Evolutionary conservation across 2,113 vertebrate genomes (phyloP), one percentile per base, ranked within the genome.

Genomic region (Pimephales promelas): DNA sequence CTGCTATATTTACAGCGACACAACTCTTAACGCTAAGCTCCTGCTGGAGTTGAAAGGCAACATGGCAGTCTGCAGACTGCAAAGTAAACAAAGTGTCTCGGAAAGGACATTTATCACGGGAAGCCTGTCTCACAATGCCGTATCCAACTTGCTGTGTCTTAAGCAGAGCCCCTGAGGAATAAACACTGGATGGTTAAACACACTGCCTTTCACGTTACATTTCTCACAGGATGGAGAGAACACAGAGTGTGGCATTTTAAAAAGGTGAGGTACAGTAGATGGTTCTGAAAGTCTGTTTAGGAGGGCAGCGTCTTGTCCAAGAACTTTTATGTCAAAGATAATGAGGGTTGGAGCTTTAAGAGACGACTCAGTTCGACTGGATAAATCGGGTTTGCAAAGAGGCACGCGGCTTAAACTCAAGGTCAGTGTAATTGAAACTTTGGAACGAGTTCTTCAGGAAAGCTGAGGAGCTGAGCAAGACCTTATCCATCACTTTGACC

Each of bases 371-470:
- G 74, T 82, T 82, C 56, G 57, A 59, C 68, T 68, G 24, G 52
- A 79, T 85, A 59, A 83, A 88, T 83, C 71, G 72, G 57, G 49
- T 71, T 73, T 83, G 64, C 22, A 61, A 24, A n/a, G 20, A 75
- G 61, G 36, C n/a, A 61, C 8, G 26, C 56, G 3, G 43, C 66
- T 76, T 43, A 16, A 28, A 20, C 62, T 85, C 54, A 88, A 86
- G 87, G 87, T 88, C 85, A 83, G 70, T 45, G 81, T 88, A 86
- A 86, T 88, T 86, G 85, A 86, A 86, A 84, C 70, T 47, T n/a
- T 75, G 62, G 52, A 74, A 43, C 24, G 75, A 43, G 76, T 81
- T 79, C 43, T 45, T 22, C 28, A 47, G 71, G 57, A 84, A 83
- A 83, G 36, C 66, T 20, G 61, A 73, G 1, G 66, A 68, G 77